phyloP scores from a whole-genome alignment of 2,113 vertebrate species.

The Dromiciops gliroides region DNA sequence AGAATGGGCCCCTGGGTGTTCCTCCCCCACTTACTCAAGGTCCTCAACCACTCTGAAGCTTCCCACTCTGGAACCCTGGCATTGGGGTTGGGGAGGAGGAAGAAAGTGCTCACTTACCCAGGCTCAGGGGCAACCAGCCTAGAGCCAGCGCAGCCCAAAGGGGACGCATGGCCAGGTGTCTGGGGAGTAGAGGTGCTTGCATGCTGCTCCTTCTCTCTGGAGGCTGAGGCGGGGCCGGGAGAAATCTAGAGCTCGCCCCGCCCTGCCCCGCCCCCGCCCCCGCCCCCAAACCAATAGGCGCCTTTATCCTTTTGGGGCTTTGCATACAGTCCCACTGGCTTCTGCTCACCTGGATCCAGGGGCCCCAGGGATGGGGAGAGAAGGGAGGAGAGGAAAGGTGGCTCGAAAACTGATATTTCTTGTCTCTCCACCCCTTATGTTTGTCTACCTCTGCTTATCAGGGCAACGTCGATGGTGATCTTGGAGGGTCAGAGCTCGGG shows the following conservation, averaged over 20 bases:
- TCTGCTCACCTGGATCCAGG: background rate
- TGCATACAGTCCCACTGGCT: conserved; percentile 40
- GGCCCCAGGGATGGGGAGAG: no score
- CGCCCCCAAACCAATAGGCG: rapidly evolving
- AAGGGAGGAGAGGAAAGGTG: background rate
- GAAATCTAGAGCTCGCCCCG: background rate
- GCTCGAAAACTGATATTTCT: background rate
- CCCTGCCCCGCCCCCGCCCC: background rate
- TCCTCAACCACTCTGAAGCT: background rate
- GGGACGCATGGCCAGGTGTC: conserved; percentile 51
- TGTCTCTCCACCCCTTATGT: background rate
- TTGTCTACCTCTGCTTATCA: background rate
- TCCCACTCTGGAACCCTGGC: background rate
- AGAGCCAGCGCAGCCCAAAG: conserved; percentile 68
- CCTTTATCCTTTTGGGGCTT: no score
- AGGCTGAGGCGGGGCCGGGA: rapidly evolving
- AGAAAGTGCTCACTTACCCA: conserved; percentile 42
- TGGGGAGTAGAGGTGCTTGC: no score
- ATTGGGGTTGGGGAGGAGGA: background rate
- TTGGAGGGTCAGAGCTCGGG: background rate
- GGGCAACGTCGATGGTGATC: background rate
- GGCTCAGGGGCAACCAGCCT: conserved; percentile 54
- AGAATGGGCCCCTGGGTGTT: rapidly evolving
- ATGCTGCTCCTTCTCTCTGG: background rate
- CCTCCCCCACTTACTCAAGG: background rate